phyloP scores from a whole-genome alignment of 2,113 vertebrate genomes.

The Lanius collurio region DNA sequence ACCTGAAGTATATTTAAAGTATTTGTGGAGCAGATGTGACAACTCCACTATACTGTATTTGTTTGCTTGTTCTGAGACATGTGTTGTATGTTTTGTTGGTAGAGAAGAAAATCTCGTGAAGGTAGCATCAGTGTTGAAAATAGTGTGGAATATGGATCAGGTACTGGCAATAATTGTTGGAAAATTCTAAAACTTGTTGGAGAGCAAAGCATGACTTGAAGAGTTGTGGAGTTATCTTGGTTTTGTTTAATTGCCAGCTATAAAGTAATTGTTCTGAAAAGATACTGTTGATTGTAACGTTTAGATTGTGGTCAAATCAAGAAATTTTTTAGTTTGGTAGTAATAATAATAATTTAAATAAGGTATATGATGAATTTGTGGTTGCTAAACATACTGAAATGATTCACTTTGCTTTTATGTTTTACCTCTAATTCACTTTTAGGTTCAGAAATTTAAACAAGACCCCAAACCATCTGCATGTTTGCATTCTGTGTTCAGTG shows the following conservation, averaged over 20 bases:
- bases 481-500: slow-evolving; percentile 89
- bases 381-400: not conserved
- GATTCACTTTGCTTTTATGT: not conserved
- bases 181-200: not conserved
- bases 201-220: not conserved
- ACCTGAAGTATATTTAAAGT: not conserved
- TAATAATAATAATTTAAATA: not conserved
- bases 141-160: not conserved
- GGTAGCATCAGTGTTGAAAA: not conserved
- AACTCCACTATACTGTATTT: not conserved
- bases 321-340: not conserved
- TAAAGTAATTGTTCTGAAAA: not conserved
- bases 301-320: not conserved
- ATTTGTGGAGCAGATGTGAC: not conserved
- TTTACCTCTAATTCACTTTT: not conserved
- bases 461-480: slow-evolving; percentile 91
- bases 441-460: slow-evolving; percentile 96
- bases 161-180: not conserved
- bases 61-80: not conserved
- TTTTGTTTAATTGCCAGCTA: not conserved
- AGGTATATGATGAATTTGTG: not conserved
- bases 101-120: not conserved
- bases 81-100: not conserved
- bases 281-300: not conserved
- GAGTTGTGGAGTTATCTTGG: not conserved